These are phyloP conservation scores for Laticauda laticaudata DNA, from an alignment of 2,113 vertebrate genomes.

Conservation along the genomic window DNA sequence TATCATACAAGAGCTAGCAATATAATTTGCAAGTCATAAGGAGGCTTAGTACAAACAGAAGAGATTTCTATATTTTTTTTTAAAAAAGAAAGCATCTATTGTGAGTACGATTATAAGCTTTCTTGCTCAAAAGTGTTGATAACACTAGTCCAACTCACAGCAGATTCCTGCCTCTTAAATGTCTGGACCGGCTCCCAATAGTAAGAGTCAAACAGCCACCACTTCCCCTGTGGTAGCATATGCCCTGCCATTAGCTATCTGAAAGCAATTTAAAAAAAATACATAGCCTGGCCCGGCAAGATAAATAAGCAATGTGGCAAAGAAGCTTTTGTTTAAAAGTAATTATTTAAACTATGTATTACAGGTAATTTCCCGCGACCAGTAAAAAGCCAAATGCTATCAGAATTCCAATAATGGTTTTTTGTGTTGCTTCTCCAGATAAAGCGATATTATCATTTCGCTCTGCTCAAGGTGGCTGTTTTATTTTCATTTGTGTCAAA, in stretches of 20 bases:
- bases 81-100: conserved; percentile 1
- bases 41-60: conserved; percentile 41
- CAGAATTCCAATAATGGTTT: conserved; percentile 74
- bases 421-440: conserved; percentile 64
- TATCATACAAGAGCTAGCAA: conserved; percentile 25
- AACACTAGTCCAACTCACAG: conserved; percentile 62
- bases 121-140: conserved; percentile 60
- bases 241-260: conserved; percentile 69
- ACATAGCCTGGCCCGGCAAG: conserved; percentile 68
- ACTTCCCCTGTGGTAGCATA: conserved; percentile 64
- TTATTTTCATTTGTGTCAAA: conserved; percentile 67
- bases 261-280: conserved; percentile 79
- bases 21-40: conserved; percentile 21
- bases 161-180: conserved; percentile 66
- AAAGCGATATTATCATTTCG: conserved; percentile 70
- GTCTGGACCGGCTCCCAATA: conserved; percentile 67
- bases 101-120: conserved; percentile 53
- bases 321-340: conserved; percentile 81
- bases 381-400: conserved; percentile 73
- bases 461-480: conserved; percentile 60
- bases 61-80: conserved; percentile 9
- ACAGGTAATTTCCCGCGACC: conserved; percentile 79
- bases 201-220: conserved; percentile 65
- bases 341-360: conserved; percentile 81
- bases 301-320: conserved; percentile 70